Percentiles rank a stretch among this genome's conserved stretches.
phyloP scores from a whole-genome alignment of 1,140 invertebrate species.

The Catajapyx aquilonaris region DNA sequence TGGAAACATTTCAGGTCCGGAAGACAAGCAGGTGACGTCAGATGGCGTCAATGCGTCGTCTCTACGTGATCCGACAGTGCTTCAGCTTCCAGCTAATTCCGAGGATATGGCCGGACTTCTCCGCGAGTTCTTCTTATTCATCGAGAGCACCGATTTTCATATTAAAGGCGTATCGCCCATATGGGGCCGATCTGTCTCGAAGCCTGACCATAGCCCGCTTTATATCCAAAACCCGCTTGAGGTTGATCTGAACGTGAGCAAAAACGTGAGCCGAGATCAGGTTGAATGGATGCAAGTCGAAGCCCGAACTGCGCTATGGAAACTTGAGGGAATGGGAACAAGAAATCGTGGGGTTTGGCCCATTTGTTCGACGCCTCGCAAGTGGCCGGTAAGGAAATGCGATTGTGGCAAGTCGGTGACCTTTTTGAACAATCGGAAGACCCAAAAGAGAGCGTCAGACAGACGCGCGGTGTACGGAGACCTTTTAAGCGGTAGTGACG shows the following conservation, averaged over 20 bases:
- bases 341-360: slow-evolving; percentile 9
- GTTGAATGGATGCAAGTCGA: slow-evolving; percentile 35
- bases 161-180: slow-evolving; percentile 47
- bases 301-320: slow-evolving; percentile 38
- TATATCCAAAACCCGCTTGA: slow-evolving; percentile 71
- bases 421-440: too few relatives aligned
- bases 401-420: too few relatives aligned
- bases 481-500: too few relatives aligned
- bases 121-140: slow-evolving; percentile 54
- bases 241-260: slow-evolving; percentile 52
- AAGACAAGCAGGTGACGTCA: slow-evolving; percentile 37
- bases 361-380: slow-evolving; percentile 11
- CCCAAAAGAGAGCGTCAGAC: too few relatives aligned
- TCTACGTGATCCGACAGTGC: slow-evolving; percentile 33
- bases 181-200: slow-evolving; percentile 33
- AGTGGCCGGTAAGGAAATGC: too few relatives aligned
- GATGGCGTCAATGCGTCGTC: slow-evolving; percentile 52
- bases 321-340: slow-evolving; percentile 25
- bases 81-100: slow-evolving; percentile 23
- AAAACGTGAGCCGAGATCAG: slow-evolving; percentile 55
- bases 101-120: slow-evolving; percentile 35
- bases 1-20: slow-evolving; percentile 19
- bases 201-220: slow-evolving; percentile 41
- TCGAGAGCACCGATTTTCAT: slow-evolving; percentile 51
- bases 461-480: too few relatives aligned